A percentile compares a stretch with the other conserved stretches of the same genome.
Evolutionary conservation across 1,140 invertebrate species (phyloP).

Genomic region (Listronotus oregonensis): DNA sequence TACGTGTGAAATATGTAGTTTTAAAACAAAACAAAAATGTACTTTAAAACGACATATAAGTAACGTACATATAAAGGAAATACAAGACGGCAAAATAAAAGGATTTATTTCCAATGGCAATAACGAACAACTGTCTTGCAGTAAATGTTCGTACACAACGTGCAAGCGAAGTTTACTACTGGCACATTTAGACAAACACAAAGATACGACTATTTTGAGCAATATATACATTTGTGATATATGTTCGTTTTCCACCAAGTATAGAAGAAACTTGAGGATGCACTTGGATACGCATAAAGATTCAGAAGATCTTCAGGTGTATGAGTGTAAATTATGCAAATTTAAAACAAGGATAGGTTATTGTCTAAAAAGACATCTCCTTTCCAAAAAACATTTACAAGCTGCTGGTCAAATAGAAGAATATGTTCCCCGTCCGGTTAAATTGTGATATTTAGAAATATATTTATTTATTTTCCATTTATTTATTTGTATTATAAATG

Average conservation of each 20-base stretch:
- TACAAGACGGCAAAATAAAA: not conserved
- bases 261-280: constrained; percentile 18
- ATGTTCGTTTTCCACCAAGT: constrained; percentile 21
- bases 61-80: not conserved
- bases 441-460: no score
- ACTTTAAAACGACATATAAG: constrained; percentile 16
- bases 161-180: constrained; percentile 8
- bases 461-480: no score
- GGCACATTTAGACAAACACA: constrained; percentile 27
- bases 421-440: constrained; percentile 2
- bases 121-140: not conserved
- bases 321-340: constrained; percentile 20
- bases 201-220: constrained; percentile 1
- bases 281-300: constrained; percentile 23
- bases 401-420: constrained; percentile 7
- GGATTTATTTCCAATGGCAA: not conserved
- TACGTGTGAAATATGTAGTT: constrained; percentile 9
- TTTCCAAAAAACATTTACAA: constrained; percentile 19
- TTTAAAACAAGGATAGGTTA: constrained; percentile 14
- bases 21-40: constrained; percentile 12
- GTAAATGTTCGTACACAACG: constrained; percentile 18
- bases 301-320: not conserved
- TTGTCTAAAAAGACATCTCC: constrained; percentile 23
- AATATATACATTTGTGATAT: constrained; percentile 22
- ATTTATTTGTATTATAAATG: no score